Percentiles rank a stretch among this genome's conserved stretches.
phyloP scores from a whole-genome alignment of 2,113 vertebrate species.

The Ciconia stormi region DNA sequence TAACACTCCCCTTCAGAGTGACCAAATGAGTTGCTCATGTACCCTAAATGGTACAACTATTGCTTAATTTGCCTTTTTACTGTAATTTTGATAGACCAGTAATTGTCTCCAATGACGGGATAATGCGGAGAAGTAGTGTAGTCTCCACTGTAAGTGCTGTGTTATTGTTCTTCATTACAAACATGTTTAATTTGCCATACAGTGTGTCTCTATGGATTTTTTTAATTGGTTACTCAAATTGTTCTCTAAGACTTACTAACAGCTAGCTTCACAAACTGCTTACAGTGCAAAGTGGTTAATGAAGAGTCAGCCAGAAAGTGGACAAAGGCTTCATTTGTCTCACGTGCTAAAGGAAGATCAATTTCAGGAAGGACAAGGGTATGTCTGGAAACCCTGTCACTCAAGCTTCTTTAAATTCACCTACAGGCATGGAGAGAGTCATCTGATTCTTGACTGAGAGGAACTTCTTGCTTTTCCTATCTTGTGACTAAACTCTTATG shows the following conservation, averaged over 20 bases:
- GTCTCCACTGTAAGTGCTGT: not conserved
- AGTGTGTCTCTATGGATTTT: not conserved
- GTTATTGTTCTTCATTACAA: not conserved
- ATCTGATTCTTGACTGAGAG: not conserved
- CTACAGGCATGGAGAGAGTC: not conserved
- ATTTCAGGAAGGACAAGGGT: not conserved
- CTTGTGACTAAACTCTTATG: not conserved
- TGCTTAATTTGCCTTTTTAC: not conserved
- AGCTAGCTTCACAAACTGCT: not conserved
- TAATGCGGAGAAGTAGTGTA: not conserved
- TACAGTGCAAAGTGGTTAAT: not conserved
- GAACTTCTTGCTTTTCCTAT: not conserved
- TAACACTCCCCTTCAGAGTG: not conserved
- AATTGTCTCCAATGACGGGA: not conserved
- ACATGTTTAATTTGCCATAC: not conserved
- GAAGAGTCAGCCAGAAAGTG: not conserved
- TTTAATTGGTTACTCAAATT: not conserved
- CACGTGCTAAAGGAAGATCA: not conserved
- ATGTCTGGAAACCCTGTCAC: not conserved
- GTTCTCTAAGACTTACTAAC: not conserved
- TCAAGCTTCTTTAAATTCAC: not conserved
- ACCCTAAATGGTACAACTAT: not conserved
- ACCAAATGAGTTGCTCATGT: not conserved
- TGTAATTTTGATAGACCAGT: not conserved
- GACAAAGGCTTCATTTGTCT: not conserved